Evolutionary conservation across 2,797 vertebrate genomes (phyloP), one percentile per base, ranked within the genome.

Genomic region (Betta splendens): DNA sequence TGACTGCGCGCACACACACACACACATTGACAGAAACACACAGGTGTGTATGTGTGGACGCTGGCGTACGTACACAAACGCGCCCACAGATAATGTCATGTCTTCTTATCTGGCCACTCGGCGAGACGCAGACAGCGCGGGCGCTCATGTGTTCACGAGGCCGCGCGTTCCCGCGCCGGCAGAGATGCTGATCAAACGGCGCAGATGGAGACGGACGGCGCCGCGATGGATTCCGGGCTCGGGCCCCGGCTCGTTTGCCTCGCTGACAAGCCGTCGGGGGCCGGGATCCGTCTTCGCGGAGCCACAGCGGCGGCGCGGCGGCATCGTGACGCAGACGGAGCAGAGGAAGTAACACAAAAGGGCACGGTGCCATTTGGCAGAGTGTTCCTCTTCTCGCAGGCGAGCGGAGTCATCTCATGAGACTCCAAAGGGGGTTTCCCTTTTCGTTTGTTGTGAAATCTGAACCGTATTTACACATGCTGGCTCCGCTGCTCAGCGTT

Each of bases 321-420:
- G 69, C 51, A 47, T 49, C 9, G 2, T 69, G 57, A 69, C 21
- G 62, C 66, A 74, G 72, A 77, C 68, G 32, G 63, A 81, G 64
- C 59, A 48, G 40, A 54, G 72, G 71, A 77, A 69, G 52, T 64
- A 71, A 67, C 76, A 82, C 68, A 38, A 85, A 77, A 80, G 60
- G 81, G 80, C 78, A 70, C 23, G 6, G 52, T 78, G 84, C 84
- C 86, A 86, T 84, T 85, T 86, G 84, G 81, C 80, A 71, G 64
- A 38, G 69, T 38, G 65, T 32, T 69, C 44, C 64, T 69, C 70
- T 46, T 70, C 80, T 75, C 47, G 32, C 60, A 78, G 67, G 62
- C 26, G 16, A 71, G 57, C 29, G 49, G 61, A 57, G 47, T 71
- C 74, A 60, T 80, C 81, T 77, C 83, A 17, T 40, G 72, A 73